Evolutionary conservation across 2,888 invertebrate genomes (phyloP).

Genomic region (Drosophila parthenogenetica): DNA sequence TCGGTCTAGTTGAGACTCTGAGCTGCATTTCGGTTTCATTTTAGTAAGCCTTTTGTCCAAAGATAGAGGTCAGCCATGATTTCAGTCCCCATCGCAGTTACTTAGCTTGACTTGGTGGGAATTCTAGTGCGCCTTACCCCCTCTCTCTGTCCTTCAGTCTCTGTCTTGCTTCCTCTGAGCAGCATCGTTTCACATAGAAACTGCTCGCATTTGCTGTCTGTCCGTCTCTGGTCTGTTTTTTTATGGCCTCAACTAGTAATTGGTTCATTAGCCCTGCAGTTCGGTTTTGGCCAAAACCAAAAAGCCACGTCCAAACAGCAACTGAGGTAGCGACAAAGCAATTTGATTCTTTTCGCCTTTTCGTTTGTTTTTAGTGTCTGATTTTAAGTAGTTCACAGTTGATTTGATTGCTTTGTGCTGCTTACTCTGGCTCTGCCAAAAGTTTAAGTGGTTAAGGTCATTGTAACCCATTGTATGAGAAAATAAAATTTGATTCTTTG

Average conservation of each 20-base stretch:
- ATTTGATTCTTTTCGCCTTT: constrained; percentile 53
- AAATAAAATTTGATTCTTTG: neutral
- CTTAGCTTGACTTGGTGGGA: constrained; percentile 67
- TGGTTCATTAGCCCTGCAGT: constrained; percentile 79
- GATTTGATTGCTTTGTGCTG: constrained; percentile 35
- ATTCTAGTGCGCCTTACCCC: constrained; percentile 56
- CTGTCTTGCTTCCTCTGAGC: neutral
- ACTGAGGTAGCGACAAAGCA: constrained; percentile 58
- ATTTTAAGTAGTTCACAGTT: constrained; percentile 60
- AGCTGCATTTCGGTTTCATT: constrained; percentile 75
- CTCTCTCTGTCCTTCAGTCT: neutral
- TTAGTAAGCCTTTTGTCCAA: constrained; percentile 64
- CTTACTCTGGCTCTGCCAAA: constrained; percentile 19
- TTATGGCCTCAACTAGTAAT: constrained; percentile 74
- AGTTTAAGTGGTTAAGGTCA: constrained; percentile 47
- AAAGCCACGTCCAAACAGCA: constrained; percentile 26
- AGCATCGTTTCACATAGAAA: constrained; percentile 48
- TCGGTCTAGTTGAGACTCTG: constrained; percentile 72
- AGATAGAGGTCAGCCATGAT: constrained; percentile 76
- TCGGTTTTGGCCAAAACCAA: constrained; percentile 18
- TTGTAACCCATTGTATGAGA: constrained; percentile 13
- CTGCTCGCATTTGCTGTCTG: constrained; percentile 59
- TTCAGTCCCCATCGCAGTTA: constrained; percentile 34
- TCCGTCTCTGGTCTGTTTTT: constrained; percentile 17
- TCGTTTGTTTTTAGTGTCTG: constrained; percentile 41